A percentile compares a stretch with the other conserved stretches of the same genome.
These are phyloP conservation scores for Pipistrellus pipistrellus DNA, from an alignment of 2,797 vertebrate genomes.

Conservation along the genomic window DNA sequence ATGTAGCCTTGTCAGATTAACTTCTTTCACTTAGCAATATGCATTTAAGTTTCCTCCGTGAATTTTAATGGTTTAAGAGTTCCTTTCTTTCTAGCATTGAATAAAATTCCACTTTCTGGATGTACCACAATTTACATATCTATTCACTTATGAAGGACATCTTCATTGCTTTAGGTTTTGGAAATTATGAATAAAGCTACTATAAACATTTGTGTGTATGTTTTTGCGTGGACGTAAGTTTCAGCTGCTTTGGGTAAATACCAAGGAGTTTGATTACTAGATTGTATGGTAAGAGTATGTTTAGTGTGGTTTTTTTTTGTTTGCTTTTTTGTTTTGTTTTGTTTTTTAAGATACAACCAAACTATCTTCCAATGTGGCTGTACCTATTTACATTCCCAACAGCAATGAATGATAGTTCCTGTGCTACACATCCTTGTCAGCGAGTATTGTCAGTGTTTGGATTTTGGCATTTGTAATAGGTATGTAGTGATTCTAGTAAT, in stretches of 20 bases:
- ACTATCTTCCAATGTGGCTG: neutral
- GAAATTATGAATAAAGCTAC: neutral
- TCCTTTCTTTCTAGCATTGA: slow-evolving; percentile 7
- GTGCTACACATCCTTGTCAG: neutral
- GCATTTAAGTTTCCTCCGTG: neutral
- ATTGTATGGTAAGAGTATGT: neutral
- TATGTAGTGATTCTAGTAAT: neutral
- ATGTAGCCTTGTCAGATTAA: neutral
- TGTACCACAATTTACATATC: neutral
- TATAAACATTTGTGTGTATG: neutral
- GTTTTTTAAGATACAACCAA: neutral
- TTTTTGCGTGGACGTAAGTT: neutral
- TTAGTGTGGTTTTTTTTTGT: neutral
- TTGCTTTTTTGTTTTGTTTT: neutral
- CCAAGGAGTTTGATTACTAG: neutral
- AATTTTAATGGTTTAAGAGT: neutral
- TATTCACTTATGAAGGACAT: neutral
- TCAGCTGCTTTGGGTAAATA: neutral
- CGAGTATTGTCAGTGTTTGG: neutral
- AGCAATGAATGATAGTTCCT: neutral
- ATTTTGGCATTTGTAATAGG: neutral
- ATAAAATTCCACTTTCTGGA: slow-evolving; percentile 4
- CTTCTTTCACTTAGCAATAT: neutral
- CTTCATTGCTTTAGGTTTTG: neutral
- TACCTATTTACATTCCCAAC: neutral